Conservation (phyloP, 2,797 vertebrate genomes). For the Chaenodraco wilsoni region DNA sequence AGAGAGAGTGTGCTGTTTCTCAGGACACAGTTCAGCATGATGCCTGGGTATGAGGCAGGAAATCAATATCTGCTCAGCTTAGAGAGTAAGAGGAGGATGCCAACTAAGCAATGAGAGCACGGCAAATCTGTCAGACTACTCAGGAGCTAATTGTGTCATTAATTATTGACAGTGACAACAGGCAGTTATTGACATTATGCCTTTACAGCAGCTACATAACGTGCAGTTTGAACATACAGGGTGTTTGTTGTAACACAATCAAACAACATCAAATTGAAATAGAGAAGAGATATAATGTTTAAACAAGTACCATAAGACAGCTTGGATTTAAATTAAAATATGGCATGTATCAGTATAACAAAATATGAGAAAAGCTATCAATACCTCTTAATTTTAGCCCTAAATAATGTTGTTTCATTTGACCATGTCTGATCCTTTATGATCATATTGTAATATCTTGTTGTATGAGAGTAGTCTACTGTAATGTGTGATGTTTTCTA, state of each 20-base stretch:
- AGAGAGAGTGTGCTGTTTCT: constrained; percentile 18
- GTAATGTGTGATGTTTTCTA: not conserved
- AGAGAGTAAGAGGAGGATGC: constrained; percentile 38
- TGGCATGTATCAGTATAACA: not conserved
- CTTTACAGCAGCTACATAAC: constrained; percentile 18
- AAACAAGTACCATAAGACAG: too few relatives aligned
- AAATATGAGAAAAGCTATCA: not conserved
- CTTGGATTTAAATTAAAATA: too few relatives aligned
- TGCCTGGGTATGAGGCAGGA: constrained; percentile 25
- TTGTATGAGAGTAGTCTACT: not conserved
- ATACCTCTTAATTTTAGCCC: not conserved
- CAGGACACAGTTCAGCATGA: constrained; percentile 49
- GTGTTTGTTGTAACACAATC: constrained; percentile 5
- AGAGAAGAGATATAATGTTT: too few relatives aligned
- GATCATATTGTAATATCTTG: not conserved
- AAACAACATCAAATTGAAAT: not conserved
- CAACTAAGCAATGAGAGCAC: constrained; percentile 39
- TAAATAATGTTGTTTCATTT: not conserved
- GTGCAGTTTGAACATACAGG: constrained; percentile 17
- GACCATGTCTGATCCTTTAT: not conserved
- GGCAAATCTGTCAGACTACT: constrained; percentile 49
- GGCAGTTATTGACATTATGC: constrained; percentile 57
- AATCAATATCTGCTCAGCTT: constrained; percentile 64
- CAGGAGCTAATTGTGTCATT: constrained; percentile 75
- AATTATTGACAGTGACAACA: constrained; percentile 72